Conservation (phyloP, 2,797 vertebrate species). For the Kryptopterus vitreolus region DNA sequence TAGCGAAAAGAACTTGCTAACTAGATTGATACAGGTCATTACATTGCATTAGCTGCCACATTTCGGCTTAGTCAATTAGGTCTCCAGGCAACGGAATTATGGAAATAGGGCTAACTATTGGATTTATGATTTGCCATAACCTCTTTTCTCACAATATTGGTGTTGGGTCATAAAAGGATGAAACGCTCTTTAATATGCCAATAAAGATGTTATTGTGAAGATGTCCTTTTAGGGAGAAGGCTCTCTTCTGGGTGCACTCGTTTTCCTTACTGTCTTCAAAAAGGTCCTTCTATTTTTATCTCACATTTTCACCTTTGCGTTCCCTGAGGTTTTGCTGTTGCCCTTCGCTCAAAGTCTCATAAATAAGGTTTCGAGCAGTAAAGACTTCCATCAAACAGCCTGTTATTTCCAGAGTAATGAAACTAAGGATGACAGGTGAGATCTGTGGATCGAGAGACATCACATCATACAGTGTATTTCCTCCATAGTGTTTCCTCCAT, state of each 20-base stretch:
- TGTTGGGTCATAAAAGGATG: background rate
- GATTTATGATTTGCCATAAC: background rate
- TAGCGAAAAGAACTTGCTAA: background rate
- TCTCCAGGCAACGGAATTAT: constrained; percentile 6
- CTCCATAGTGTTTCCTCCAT: background rate
- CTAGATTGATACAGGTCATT: background rate
- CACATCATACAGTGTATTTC: constrained; percentile 15
- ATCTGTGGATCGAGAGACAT: constrained; percentile 20
- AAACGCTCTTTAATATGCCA: background rate
- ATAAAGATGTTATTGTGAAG: background rate
- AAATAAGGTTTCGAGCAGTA: background rate
- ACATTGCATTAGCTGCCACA: background rate
- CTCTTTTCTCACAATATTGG: background rate
- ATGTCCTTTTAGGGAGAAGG: background rate
- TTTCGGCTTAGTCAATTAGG: constrained; percentile 4
- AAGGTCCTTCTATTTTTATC: background rate
- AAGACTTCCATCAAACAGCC: background rate
- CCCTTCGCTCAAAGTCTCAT: background rate
- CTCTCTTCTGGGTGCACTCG: background rate
- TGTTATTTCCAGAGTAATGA: constrained; percentile 4
- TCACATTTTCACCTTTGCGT: background rate
- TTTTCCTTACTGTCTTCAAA: background rate
- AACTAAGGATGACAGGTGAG: background rate
- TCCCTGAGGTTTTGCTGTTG: background rate
- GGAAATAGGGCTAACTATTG: background rate